phyloP scores from a whole-genome alignment of 1,140 invertebrate genomes.

The Lineus longissimus region DNA sequence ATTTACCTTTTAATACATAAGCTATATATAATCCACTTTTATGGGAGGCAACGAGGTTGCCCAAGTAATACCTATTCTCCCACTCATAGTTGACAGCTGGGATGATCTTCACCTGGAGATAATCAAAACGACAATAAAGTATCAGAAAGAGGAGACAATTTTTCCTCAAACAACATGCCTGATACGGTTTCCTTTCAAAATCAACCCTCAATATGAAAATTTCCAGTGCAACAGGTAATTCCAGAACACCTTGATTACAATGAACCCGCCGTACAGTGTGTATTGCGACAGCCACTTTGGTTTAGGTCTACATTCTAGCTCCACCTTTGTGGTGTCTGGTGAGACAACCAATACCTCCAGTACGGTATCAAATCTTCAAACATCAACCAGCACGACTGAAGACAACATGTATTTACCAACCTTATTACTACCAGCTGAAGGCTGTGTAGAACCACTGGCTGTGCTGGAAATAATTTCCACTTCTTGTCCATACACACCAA shows the following conservation, averaged over 20 bases:
- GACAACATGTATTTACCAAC: no score
- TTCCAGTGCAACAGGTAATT: neutral
- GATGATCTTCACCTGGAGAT: conserved; percentile 81
- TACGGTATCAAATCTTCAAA: no score
- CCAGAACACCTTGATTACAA: neutral
- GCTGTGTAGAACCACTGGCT: conserved; percentile 49
- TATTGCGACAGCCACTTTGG: no score
- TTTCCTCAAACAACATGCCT: neutral
- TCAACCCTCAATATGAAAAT: conserved; percentile 4
- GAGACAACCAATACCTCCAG: no score
- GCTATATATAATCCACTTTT: conserved; percentile 79
- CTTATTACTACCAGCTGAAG: conserved; percentile 52
- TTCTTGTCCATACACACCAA: conserved; percentile 65
- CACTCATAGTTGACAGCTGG: conserved; percentile 89
- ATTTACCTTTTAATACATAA: conserved; percentile 81
- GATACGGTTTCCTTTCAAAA: neutral
- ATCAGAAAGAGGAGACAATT: neutral
- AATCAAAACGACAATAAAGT: conserved; percentile 9
- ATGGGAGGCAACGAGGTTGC: conserved; percentile 84
- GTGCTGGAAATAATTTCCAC: conserved; percentile 68
- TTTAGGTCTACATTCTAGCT: no score
- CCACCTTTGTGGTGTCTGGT: no score
- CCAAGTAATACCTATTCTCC: conserved; percentile 80
- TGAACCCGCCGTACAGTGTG: no score
- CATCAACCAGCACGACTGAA: no score